Base-by-base conservation (phyloP, 2,888 invertebrate genomes). In the Drosophila nr. fundita region DNA sequence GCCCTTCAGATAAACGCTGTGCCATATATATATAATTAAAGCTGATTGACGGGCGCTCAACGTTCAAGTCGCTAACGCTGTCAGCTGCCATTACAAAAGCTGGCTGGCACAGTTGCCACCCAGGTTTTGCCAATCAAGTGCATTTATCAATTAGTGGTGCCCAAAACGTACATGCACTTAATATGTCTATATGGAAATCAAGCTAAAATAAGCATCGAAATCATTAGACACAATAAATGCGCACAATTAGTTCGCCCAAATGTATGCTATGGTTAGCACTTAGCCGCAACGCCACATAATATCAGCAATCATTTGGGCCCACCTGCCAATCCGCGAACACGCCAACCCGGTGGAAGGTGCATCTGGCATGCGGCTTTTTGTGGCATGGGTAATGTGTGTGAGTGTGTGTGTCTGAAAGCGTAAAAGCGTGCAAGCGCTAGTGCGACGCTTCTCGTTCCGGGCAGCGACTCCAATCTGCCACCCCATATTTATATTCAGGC, bases 351-450 rank as follows among this genome's bases (percentile, higher is more conserved):
- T 32, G 49, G 67, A 78, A 87, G 84, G 87, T 86, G 87, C 76
- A 62, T 71, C 54, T 70, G 57, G 58, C 48, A 7, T 58, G 73
- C 60, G 67, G 54, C 62, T 50, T 32, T 48, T 32, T 38, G 57
- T 45, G 45, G 57, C 53, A 49, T 60, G 62, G 40, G 64, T 36
- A 21, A 50, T 69, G 78, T 45, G 45, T 4, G 45, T 45, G 42
- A 76, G 82, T 91, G 91, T 91, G 88, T 78, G 64, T 70, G 86
- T 89, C 90, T 91, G 90, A 92, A 92, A 92, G 91, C 91, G 92
- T 92, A 91, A 92, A 91, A 91, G 91, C 91, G 90, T 91, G 91
- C 91, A 91, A 90, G 87, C 89, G 89, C 82, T 81, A 65, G 72
- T 64, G 73, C 80, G 78, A 73, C 73, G 70, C 73, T 64, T 64